These are phyloP conservation scores for Parauchenoglanis punctatus DNA, from an alignment of 2,797 vertebrate genomes.

Conservation along the genomic window DNA sequence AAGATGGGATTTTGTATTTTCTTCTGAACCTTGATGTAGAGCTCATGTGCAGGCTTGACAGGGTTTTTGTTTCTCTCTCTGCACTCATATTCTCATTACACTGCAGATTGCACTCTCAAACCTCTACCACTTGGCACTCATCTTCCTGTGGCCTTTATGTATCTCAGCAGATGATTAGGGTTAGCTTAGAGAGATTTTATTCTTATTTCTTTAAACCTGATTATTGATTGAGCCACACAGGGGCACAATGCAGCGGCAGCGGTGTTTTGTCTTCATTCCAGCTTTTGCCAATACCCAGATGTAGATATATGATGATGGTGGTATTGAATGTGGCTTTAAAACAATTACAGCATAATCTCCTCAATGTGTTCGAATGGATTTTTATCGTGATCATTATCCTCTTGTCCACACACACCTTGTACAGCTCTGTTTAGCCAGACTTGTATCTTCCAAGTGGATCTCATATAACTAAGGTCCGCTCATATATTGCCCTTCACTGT, in stretches of 20 bases:
- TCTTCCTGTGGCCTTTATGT: conserved; percentile 72
- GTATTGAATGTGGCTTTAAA: conserved; percentile 35
- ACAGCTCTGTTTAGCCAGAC: conserved; percentile 18
- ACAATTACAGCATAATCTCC: conserved; percentile 40
- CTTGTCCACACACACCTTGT: conserved; percentile 3
- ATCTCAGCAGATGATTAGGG: conserved; percentile 60
- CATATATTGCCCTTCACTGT: not conserved
- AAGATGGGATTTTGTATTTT: not conserved
- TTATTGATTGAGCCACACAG: conserved; percentile 38
- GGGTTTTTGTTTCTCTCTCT: not conserved
- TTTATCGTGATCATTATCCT: conserved; percentile 14
- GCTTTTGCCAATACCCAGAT: conserved; percentile 47
- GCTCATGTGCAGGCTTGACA: not conserved
- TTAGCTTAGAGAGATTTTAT: conserved; percentile 63
- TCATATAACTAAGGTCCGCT: not conserved
- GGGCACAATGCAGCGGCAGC: conserved; percentile 16
- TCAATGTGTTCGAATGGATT: conserved; percentile 21
- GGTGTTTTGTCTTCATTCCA: conserved; percentile 28
- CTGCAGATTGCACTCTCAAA: conserved; percentile 65
- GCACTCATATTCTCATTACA: conserved; percentile 41
- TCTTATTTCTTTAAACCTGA: conserved; percentile 38
- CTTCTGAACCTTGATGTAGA: conserved; percentile 5
- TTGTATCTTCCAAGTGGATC: conserved; percentile 24
- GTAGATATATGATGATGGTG: conserved; percentile 44
- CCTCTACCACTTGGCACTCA: conserved; percentile 66